Evolutionary conservation across 2,888 invertebrate genomes (phyloP).

Genomic region (Brenthis hecate): DNA sequence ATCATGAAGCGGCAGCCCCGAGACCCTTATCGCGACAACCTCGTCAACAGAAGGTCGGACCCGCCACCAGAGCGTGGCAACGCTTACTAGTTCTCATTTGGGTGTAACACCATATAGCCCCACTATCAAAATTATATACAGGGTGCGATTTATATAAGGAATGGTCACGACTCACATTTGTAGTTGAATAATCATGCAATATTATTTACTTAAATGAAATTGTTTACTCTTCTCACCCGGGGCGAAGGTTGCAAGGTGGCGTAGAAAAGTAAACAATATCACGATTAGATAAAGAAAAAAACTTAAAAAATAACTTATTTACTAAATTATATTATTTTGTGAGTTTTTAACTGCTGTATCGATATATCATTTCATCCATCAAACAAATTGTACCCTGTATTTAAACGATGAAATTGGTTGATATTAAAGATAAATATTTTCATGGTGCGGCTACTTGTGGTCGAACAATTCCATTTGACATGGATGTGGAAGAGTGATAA

Average conservation of each 20-base stretch:
- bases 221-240: slow-evolving; percentile 28
- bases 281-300: background rate
- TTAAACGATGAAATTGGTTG: slow-evolving; percentile 29
- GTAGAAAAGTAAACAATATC: slow-evolving; percentile 27
- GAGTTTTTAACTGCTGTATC: slow-evolving; percentile 6
- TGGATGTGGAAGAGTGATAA: slow-evolving; percentile 81
- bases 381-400: slow-evolving; percentile 38
- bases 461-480: slow-evolving; percentile 65
- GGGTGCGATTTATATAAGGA: slow-evolving; percentile 32
- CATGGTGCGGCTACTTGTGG: slow-evolving; percentile 72
- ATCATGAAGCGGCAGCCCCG: slow-evolving; percentile 99
- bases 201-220: slow-evolving; percentile 18
- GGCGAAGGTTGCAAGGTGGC: background rate
- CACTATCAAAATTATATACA: slow-evolving; percentile 50
- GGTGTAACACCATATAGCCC: slow-evolving; percentile 72
- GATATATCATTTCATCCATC: slow-evolving; percentile 33
- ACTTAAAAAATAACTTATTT: slow-evolving; percentile 3
- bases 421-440: slow-evolving; percentile 43
- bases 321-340: slow-evolving; percentile 6
- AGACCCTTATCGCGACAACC: slow-evolving; percentile 98
- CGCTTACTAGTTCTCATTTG: slow-evolving; percentile 71
- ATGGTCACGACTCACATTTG: slow-evolving; percentile 16
- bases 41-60: slow-evolving; percentile 98
- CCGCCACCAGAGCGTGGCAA: slow-evolving; percentile 47
- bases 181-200: slow-evolving; percentile 18